Base-by-base conservation (phyloP, 2,888 invertebrate genomes). In the Torymus texanus region DNA sequence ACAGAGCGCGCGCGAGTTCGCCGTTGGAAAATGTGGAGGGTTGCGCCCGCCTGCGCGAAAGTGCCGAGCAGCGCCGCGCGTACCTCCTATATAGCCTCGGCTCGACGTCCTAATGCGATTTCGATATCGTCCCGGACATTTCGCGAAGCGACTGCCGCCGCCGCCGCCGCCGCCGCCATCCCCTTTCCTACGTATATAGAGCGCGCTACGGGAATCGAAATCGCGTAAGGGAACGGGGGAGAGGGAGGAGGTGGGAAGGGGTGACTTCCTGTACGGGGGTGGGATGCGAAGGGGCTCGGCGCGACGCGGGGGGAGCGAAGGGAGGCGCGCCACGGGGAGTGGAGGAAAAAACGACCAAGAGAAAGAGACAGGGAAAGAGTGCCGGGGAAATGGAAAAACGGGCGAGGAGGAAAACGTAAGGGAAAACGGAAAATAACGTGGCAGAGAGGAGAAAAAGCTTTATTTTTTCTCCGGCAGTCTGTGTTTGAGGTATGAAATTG, bases 51-150 rank as follows among this genome's bases (percentile, higher is more conserved):
- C 41, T 41, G 41, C 41, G 72, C 51, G 50, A 55, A 56, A 71
- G 70, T 24, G 58, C 65, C 24, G 14, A 2, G 3, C 56, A 41
- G 41, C 29, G 24, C 24, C 24, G 24, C 24, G 24, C 24, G 24
- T 41, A 41, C 41, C 41, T 41, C 41, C 41, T 41, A 41, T 41
- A 41, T 41, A 41, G 41, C 41, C 41, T 41, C 41, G 41, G 41
- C n/a, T 51, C 63, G 61, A 29, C 53, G 83, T 84, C 84, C 87
- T 87, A 88, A 88, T 87, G 87, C 85, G 86, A 87, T 88, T 87
- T 87, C 87, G 86, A 87, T 88, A 88, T 86, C 87, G 85, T 67
- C 68, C 81, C 79, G 79, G 68, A 72, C 81, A 58, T 76, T 80
- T 78, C 81, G 82, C 84, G 76, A 82, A 72, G 78, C 82, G 81